Evolutionary conservation across 2,113 vertebrate species (phyloP), one percentile per base, ranked within the genome.

Genomic region (Corynorhinus townsendii): DNA sequence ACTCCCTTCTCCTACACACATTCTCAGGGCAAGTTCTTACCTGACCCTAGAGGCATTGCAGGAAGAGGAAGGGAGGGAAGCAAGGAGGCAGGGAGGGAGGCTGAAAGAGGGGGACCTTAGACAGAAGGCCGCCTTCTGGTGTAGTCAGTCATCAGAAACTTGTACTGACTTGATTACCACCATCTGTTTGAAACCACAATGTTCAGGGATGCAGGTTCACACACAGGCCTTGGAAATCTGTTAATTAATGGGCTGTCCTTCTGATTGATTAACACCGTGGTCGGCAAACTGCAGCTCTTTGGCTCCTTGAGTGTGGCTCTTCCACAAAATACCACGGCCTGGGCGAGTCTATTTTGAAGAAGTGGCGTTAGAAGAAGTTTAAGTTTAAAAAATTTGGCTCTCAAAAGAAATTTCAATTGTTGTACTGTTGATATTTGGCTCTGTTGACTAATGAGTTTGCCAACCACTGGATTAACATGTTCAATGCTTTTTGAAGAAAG

Each of bases 1-100:
- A 91, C 38, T 89, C 64, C 90, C 66, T 94, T 93, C 79, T 86
- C 52, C 91, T 40, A 90, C 62, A 64, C 16, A 19, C 56, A 49
- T 22, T 95, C 92, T 82, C 69, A 4, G 33, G 89, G 59, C 91
- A 96, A 91, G 96, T 96, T 95, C 56, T 56, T 85, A 84, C 96
- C 75, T 93, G 96, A 95, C 26, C 43, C 49, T 64, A 5, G 33
- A 26, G 82, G 52, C 49, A 22, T 17, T 64, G 30, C 5, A 62
- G 79, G 35, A 30, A 16, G 35, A 30, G 15, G 35, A 86, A 71
- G 54, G 90, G 68, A 12, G 45, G 17, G 17, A n/a, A 87, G 69
- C 16, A 11, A n/a, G 59, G 68, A 11, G 30, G 12, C 12, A 28
- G 14, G 59, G 86, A 33, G 35, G 47, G 75, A 94, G 68, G 68